phyloP scores from a whole-genome alignment of 2,888 invertebrate genomes.

The Rhingia rostrata region DNA sequence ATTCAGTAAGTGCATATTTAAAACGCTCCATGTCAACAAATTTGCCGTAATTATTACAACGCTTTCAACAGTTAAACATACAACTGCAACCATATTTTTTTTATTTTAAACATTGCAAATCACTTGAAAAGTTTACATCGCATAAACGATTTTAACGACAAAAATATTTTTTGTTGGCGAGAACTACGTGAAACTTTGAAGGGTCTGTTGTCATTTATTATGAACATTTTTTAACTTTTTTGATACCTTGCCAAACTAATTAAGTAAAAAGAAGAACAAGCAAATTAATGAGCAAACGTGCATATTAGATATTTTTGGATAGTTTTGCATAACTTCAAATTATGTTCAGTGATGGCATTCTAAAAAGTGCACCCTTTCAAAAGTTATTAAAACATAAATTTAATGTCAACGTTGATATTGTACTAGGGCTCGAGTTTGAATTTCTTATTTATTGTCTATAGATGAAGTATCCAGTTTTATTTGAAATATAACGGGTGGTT shows the following conservation, averaged over 20 bases:
- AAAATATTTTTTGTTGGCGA: slow-evolving; percentile 36
- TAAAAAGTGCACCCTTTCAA: background rate
- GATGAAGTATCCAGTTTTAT: too few relatives aligned
- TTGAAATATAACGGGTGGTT: too few relatives aligned
- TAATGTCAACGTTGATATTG: too few relatives aligned
- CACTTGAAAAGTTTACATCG: slow-evolving; percentile 10
- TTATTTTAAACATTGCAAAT: slow-evolving; percentile 10
- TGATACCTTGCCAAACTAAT: slow-evolving; percentile 61
- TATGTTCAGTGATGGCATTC: too few relatives aligned
- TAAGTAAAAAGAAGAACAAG: slow-evolving; percentile 21
- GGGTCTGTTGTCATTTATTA: slow-evolving; percentile 35
- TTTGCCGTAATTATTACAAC: too few relatives aligned
- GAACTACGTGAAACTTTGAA: slow-evolving; percentile 32
- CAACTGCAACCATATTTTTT: slow-evolving; percentile 16
- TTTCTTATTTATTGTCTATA: too few relatives aligned
- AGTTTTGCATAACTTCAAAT: background rate
- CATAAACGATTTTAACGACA: background rate
- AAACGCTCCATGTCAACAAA: too few relatives aligned
- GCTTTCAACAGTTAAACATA: too few relatives aligned
- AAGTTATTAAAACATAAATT: too few relatives aligned
- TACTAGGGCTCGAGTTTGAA: too few relatives aligned
- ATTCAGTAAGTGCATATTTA: too few relatives aligned
- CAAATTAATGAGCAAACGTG: slow-evolving; percentile 48
- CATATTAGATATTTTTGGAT: slow-evolving; percentile 10
- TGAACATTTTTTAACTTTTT: slow-evolving; percentile 45